Conservation (phyloP, 2,113 vertebrate species). For the Sinocyclocheilus anshuiensis region DNA sequence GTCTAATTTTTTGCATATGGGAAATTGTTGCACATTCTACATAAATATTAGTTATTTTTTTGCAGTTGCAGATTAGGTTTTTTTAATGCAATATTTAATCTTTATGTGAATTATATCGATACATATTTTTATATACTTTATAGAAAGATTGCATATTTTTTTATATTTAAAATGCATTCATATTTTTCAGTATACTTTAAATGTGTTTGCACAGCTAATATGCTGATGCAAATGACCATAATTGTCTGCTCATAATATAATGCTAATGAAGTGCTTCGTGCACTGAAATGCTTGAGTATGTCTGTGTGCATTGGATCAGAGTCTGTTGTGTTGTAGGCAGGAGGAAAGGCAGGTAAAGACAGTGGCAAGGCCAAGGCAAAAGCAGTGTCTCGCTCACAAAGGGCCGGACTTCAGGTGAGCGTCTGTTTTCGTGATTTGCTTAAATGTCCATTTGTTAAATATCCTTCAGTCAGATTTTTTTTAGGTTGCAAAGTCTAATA, state of each 20-base stretch:
- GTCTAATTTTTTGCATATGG: too few relatives aligned
- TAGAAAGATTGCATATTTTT: too few relatives aligned
- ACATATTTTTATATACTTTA: too few relatives aligned
- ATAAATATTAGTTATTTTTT: too few relatives aligned
- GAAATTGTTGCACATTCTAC: too few relatives aligned
- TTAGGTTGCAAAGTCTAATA: neutral
- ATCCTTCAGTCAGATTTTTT: neutral
- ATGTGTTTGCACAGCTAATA: neutral
- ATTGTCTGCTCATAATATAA: neutral
- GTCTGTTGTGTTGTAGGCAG: constrained; percentile 78
- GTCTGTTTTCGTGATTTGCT: neutral
- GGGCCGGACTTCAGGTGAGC: constrained; percentile 93
- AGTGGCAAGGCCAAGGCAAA: constrained; percentile 98
- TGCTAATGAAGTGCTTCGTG: neutral
- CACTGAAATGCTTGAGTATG: too few relatives aligned
- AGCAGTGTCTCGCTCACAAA: constrained; percentile 95
- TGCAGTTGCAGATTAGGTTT: too few relatives aligned
- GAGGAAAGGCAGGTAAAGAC: constrained; percentile 98
- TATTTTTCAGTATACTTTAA: neutral
- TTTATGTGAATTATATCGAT: too few relatives aligned
- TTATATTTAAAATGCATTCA: too few relatives aligned
- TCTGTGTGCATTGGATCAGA: neutral
- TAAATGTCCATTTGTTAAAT: neutral
- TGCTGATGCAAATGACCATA: neutral
- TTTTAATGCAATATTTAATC: too few relatives aligned